These are phyloP conservation scores for Delichon dasypus DNA, from an alignment of 2,797 vertebrate species.

Conservation along the genomic window DNA sequence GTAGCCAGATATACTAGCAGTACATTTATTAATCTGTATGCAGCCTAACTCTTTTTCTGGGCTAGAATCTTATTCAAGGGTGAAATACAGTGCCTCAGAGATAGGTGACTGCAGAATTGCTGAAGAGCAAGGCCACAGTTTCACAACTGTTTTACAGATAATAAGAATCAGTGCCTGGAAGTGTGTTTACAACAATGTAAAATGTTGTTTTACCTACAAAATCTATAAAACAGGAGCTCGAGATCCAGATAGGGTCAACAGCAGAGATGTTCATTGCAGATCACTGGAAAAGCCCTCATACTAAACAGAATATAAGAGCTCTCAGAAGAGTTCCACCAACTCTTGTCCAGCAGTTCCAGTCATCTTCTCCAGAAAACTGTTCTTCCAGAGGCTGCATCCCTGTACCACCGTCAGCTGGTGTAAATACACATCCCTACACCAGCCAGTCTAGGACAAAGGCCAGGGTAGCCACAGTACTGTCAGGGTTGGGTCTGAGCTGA, in stretches of 20 bases:
- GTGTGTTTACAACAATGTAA: neutral
- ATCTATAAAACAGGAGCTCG: neutral
- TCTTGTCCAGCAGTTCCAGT: neutral
- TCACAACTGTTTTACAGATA: neutral
- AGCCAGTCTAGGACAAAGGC: neutral
- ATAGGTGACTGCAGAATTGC: slow-evolving; percentile 49
- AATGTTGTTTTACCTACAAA: neutral
- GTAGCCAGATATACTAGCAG: slow-evolving; percentile 76
- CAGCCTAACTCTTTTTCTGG: slow-evolving; percentile 70
- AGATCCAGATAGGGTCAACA: neutral
- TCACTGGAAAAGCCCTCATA: neutral
- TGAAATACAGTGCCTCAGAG: slow-evolving; percentile 56
- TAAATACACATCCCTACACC: neutral
- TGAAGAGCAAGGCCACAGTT: neutral
- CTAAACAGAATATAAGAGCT: neutral
- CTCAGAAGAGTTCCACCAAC: neutral
- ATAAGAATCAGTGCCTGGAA: neutral
- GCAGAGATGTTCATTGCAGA: neutral
- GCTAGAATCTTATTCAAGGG: slow-evolving; percentile 68
- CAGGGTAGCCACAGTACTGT: neutral
- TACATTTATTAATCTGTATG: slow-evolving; percentile 74
- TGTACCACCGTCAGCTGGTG: neutral
- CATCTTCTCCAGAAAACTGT: neutral
- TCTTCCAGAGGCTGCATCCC: neutral
- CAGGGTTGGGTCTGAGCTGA: neutral